Base-by-base conservation (phyloP, 2,888 invertebrate genomes). In the Polydesmus complanatus region DNA sequence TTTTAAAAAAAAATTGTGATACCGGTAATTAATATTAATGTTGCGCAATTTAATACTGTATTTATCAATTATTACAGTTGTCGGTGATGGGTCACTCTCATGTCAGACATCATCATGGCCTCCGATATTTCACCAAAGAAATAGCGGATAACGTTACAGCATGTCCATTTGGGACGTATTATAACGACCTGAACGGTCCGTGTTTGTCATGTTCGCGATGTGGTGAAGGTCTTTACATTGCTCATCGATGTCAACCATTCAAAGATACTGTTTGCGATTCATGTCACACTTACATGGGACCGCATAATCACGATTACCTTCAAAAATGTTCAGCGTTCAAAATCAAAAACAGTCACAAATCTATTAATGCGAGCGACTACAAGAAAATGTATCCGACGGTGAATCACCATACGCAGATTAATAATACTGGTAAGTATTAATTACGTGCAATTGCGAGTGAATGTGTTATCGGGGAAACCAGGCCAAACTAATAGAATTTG, bases 121-220 rank as follows among this genome's bases (percentile, higher is more conserved):
- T n/a, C n/a, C n/a, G n/a, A n/a, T n/a, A n/a, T n/a, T 37, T 37
- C 14, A 5, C 5, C 5, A 5, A 37, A 5, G 14, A 5, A 5
- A 37, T 37, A 5, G 14, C 37, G 5, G 37, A 37, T 14, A 37
- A 37, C 14, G 14, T 8, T 37, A 14, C 37, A 5, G 14, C 5
- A 37, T 37, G 37, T 37, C 37, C 37, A 5, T 8, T 8, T 14
- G 37, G 37, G 14, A 37, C 14, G 37, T 37, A 8, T 37, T 37
- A 8, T 14, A 37, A 14, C 14, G 5, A 8, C 5, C 37, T 14
- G 14, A 5, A 37, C 5, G 62, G 58, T 21, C 72, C 74, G 14
- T 76, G 75, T 61, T 73, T 73, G 74, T 71, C 74, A 37, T 76
- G 75, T 65, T 74, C 75, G 22, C 68, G 73, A 48, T 76, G 76